A percentile compares a stretch with the other conserved stretches of the same genome.
These are phyloP conservation scores for Phorcus lineatus DNA, from an alignment of 2,888 invertebrate species.

Conservation along the genomic window DNA sequence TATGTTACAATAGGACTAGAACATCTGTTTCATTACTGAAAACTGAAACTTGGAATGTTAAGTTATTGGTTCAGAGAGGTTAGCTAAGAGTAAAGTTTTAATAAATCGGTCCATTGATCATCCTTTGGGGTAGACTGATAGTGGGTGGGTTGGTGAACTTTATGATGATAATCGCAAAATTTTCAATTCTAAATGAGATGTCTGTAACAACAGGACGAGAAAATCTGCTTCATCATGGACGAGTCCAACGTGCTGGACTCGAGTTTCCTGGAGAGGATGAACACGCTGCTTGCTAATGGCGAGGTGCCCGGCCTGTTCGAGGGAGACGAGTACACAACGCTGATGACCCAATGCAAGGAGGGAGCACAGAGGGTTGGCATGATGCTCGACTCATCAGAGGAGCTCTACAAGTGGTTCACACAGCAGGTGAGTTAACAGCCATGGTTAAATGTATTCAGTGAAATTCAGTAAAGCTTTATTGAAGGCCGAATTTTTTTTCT, in stretches of 20 bases:
- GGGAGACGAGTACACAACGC: constrained; percentile 96
- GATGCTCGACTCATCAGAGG: constrained; percentile 98
- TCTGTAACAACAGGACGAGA: constrained; percentile 86
- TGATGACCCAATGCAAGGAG: constrained; percentile 99
- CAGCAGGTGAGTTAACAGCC: constrained; percentile 78
- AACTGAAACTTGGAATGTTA: no score
- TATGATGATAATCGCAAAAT: no score
- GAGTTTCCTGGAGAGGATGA: constrained; percentile 99
- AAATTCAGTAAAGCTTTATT: no score
- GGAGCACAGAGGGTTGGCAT: constrained; percentile 97
- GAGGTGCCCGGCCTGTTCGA: constrained; percentile 83
- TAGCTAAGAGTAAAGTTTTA: no score
- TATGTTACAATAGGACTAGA: constrained; percentile 86
- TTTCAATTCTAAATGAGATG: background rate
- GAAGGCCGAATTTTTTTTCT: no score
- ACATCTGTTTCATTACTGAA: constrained; percentile 99
- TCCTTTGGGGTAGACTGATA: no score
- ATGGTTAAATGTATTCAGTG: no score
- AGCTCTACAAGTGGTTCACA: constrained; percentile 99
- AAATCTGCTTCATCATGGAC: constrained; percentile 98
- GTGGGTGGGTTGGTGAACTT: no score
- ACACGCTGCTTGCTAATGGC: constrained; percentile 97
- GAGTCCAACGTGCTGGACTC: constrained; percentile 99
- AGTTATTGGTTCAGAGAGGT: no score
- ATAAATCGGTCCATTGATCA: no score